Percentiles rank a stretch among this genome's conserved stretches.
Conservation (phyloP, 1,140 invertebrate genomes). For the Melanaphis sacchari region DNA sequence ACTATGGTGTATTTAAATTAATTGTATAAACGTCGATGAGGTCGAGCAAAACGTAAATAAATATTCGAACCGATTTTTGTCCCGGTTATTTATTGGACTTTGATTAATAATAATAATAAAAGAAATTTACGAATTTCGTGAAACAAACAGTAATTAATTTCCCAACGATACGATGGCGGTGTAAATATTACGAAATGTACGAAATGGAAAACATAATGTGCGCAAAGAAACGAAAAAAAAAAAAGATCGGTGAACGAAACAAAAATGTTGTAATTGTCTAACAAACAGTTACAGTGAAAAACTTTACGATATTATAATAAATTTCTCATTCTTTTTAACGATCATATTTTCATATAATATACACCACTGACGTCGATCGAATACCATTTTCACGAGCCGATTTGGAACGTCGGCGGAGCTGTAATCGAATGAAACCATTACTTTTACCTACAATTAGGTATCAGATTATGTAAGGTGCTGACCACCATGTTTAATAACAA, state of each 20-base stretch:
- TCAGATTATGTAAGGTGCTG: background rate
- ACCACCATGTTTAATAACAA: background rate
- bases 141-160: constrained; percentile 26
- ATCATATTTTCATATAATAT: background rate
- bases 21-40: background rate
- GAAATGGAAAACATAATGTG: constrained; percentile 15
- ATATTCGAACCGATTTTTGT: background rate
- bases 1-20: background rate
- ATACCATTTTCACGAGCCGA: background rate
- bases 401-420: background rate
- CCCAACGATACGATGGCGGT: background rate
- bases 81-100: background rate
- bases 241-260: background rate
- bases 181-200: background rate
- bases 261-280: constrained; percentile 11
- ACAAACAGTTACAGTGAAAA: constrained; percentile 13
- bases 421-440: background rate
- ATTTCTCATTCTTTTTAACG: background rate
- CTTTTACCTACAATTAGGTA: background rate
- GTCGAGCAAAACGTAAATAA: background rate
- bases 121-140: background rate
- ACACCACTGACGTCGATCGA: background rate
- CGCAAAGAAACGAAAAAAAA: constrained; percentile 10
- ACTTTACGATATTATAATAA: constrained; percentile 12
- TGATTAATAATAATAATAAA: constrained; percentile 30